Conservation (phyloP, 1,140 invertebrate genomes). For the Adelges cooleyi region DNA sequence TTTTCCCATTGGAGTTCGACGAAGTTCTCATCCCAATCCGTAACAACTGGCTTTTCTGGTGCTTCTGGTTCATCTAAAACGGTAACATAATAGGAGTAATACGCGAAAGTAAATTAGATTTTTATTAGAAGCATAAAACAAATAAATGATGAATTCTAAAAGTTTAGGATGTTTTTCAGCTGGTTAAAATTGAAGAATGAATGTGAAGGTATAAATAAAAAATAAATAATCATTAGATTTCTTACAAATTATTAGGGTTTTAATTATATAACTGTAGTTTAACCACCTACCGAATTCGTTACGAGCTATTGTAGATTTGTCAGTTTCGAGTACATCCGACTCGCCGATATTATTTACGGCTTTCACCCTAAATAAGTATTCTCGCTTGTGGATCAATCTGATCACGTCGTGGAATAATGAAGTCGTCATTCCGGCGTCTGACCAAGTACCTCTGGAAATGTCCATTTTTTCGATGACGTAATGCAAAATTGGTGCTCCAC, state of each 20-base stretch:
- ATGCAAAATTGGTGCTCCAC: conserved; percentile 86
- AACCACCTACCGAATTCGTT: conserved; percentile 64
- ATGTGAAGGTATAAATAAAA: too few species aligned
- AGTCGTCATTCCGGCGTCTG: conserved; percentile 79
- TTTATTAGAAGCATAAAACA: too few species aligned
- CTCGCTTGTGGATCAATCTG: conserved; percentile 80
- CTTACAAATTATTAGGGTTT: neutral
- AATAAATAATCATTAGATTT: too few species aligned
- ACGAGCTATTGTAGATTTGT: conserved; percentile 78
- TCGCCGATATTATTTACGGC: conserved; percentile 92
- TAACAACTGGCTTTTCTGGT: conserved; percentile 76
- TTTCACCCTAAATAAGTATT: conserved; percentile 81
- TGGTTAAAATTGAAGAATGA: too few species aligned
- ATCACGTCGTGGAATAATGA: conserved; percentile 70
- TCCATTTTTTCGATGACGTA: conserved; percentile 98
- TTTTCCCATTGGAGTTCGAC: conserved; percentile 81
- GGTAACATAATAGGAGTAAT: neutral
- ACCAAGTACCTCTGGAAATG: conserved; percentile 85
- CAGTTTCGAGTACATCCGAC: conserved; percentile 78
- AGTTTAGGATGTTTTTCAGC: too few species aligned
- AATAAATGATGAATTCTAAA: too few species aligned
- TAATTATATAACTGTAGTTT: neutral
- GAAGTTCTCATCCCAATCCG: conserved; percentile 87
- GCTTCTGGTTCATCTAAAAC: conserved; percentile 71
- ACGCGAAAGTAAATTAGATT: too few species aligned